phyloP scores from a whole-genome alignment of 2,797 vertebrate genomes.

The Gambusia yucatana region DNA sequence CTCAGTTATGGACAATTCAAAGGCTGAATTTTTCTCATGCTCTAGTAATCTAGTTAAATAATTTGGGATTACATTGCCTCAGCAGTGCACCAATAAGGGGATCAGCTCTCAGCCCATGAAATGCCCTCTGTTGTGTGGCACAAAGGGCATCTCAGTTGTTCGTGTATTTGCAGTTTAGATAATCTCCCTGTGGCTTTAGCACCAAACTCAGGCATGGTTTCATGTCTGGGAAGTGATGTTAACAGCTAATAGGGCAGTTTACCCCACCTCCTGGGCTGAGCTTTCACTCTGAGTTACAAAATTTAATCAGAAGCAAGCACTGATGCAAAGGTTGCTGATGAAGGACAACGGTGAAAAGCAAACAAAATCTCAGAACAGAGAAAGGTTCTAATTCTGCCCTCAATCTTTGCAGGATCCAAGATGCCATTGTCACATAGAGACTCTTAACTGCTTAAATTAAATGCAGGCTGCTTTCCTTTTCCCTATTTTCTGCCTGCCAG shows the following conservation, averaged over 20 bases:
- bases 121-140: conserved; percentile 75
- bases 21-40: conserved; percentile 63
- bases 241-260: conserved; percentile 65
- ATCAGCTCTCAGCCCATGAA: conserved; percentile 76
- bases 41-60: conserved; percentile 78
- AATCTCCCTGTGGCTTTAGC: conserved; percentile 71
- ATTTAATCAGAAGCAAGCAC: conserved; percentile 59
- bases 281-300: conserved; percentile 55
- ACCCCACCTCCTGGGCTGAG: conserved; percentile 46
- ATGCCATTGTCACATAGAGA: conserved; percentile 64
- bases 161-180: conserved; percentile 72
- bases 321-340: conserved; percentile 11
- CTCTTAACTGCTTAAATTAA: conserved; percentile 57
- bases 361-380: conserved; percentile 17
- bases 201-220: conserved; percentile 54
- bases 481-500: conserved; percentile 51
- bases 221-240: conserved; percentile 70
- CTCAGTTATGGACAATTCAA: conserved; percentile 68
- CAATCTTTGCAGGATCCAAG: conserved; percentile 59
- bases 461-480: conserved; percentile 41
- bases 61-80: conserved; percentile 79
- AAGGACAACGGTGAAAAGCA: conserved; percentile 13
- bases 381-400: conserved; percentile 23
- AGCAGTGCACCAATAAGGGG: conserved; percentile 67
- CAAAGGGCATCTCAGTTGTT: conserved; percentile 71